Evolutionary conservation across 2,797 vertebrate genomes (phyloP).

Genomic region (Cygnus olor): DNA sequence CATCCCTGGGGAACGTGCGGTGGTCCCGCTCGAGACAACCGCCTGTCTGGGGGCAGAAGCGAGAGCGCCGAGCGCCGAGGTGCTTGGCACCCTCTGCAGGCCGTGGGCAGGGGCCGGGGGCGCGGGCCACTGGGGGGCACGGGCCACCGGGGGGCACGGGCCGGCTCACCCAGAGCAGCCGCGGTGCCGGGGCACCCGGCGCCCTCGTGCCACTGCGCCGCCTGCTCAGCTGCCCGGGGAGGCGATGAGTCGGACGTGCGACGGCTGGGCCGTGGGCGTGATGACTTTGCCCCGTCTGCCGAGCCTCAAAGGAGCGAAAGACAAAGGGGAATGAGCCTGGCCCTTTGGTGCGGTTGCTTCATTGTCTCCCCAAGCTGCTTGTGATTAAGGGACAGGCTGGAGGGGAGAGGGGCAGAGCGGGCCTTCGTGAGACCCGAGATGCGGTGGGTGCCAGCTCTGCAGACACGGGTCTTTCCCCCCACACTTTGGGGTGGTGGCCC

Average conservation of each 20-base stretch:
- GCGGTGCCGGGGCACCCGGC: accelerated
- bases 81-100: neutral
- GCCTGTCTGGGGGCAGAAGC: neutral
- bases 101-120: accelerated
- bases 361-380: slow-evolving; percentile 60
- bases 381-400: slow-evolving; percentile 32
- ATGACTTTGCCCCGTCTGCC: neutral
- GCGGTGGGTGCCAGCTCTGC: neutral
- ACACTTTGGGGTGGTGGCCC: neutral
- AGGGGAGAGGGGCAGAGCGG: neutral
- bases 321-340: slow-evolving; percentile 69
- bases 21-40: neutral
- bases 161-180: accelerated
- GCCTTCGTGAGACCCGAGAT: neutral
- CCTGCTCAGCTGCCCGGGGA: accelerated
- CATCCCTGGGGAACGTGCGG: neutral
- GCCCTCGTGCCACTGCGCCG: accelerated
- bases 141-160: accelerated
- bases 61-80: neutral
- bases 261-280: neutral
- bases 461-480: neutral
- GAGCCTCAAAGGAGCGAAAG: neutral
- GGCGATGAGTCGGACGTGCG: neutral
- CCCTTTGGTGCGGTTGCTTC: slow-evolving; percentile 40
- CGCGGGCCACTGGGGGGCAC: accelerated